Conservation (phyloP, 2,888 invertebrate genomes). For the Nasonia oneida region DNA sequence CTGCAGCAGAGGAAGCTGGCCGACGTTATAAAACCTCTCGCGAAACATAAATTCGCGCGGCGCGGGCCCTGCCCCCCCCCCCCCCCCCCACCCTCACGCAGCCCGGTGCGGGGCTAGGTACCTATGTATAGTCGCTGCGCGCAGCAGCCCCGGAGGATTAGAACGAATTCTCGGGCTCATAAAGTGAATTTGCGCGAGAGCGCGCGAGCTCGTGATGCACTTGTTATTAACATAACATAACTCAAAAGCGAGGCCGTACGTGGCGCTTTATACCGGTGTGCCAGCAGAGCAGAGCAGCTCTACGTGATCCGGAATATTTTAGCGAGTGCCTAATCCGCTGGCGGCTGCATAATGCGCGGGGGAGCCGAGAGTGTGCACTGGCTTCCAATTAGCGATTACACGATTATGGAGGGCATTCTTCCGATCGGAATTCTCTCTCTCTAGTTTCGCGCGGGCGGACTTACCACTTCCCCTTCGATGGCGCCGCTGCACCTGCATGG, state of each 20-base stretch:
- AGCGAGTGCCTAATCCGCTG: conserved; percentile 33
- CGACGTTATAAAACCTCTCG: conserved; percentile 18
- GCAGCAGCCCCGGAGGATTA: conserved; percentile 31
- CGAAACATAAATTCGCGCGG: conserved; percentile 16
- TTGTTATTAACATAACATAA: conserved; percentile 49
- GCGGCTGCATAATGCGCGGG: neutral
- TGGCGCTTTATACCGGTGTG: neutral
- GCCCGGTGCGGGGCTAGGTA: neutral
- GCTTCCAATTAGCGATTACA: conserved; percentile 48
- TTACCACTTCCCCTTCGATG: no score
- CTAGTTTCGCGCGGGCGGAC: neutral
- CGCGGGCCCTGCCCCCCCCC: neutral
- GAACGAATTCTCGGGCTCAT: conserved; percentile 45
- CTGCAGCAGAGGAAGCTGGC: neutral
- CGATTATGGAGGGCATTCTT: conserved; percentile 1
- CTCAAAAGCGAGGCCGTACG: conserved; percentile 5
- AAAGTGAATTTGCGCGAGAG: conserved; percentile 47
- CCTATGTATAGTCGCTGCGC: neutral
- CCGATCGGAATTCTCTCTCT: neutral
- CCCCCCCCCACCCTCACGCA: neutral
- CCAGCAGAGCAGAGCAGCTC: neutral
- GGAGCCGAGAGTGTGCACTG: neutral
- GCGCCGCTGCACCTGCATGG: no score
- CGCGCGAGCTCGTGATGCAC: conserved; percentile 14
- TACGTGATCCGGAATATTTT: conserved; percentile 56